These are phyloP conservation scores for Bucco capensis DNA, from an alignment of 2,113 vertebrate genomes.

Conservation along the genomic window DNA sequence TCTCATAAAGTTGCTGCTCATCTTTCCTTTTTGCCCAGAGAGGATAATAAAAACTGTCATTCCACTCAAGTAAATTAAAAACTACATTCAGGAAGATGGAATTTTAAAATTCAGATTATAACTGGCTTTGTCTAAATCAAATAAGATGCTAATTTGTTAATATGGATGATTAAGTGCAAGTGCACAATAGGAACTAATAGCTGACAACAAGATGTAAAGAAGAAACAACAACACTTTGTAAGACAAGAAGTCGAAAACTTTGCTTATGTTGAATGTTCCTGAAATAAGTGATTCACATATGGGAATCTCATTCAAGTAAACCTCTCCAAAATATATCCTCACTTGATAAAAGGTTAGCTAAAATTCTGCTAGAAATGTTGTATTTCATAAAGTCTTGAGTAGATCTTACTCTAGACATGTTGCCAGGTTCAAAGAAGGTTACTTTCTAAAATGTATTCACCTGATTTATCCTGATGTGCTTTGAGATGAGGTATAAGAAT, in stretches of 20 bases:
- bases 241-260: not conserved
- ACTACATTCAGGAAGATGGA: not conserved
- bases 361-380: not conserved
- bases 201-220: not conserved
- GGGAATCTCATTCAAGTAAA: not conserved
- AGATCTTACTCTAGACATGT: too few relatives aligned
- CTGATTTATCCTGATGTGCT: not conserved
- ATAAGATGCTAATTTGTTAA: not conserved
- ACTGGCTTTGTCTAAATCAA: not conserved
- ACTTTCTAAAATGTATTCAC: too few relatives aligned
- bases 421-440: too few relatives aligned
- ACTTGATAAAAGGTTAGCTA: not conserved
- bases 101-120: not conserved
- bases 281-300: not conserved
- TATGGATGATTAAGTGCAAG: not conserved
- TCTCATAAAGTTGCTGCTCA: not conserved
- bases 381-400: too few relatives aligned
- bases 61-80: not conserved
- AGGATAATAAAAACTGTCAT: not conserved
- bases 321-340: not conserved
- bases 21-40: not conserved
- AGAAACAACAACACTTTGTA: not conserved
- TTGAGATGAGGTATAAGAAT: not conserved
- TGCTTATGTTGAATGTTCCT: not conserved
- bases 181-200: not conserved